Evolutionary conservation across 2,888 invertebrate species (phyloP).

Genomic region (Tortrix viridana): DNA sequence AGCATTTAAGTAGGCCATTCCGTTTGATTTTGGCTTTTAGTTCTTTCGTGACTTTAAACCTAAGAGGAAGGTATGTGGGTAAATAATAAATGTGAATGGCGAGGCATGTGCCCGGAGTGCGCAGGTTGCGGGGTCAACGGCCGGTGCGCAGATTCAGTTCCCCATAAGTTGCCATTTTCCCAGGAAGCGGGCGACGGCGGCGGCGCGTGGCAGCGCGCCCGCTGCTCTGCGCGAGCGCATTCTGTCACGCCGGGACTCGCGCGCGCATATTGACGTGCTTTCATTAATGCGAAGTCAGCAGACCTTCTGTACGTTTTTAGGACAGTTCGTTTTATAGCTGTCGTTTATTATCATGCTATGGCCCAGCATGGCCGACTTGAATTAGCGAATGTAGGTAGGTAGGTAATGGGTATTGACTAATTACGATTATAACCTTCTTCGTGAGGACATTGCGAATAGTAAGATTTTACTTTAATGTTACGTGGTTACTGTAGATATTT

Average conservation of each 20-base stretch:
- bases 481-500: neutral
- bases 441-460: conserved; percentile 2
- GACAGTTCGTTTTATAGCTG: conserved; percentile 60
- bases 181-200: conserved; percentile 66
- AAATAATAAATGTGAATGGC: conserved; percentile 74
- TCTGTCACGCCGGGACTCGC: conserved; percentile 76
- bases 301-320: conserved; percentile 60
- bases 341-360: conserved; percentile 55
- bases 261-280: conserved; percentile 76
- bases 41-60: conserved; percentile 65
- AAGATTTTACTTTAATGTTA: neutral
- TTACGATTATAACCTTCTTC: conserved; percentile 45
- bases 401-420: conserved; percentile 49
- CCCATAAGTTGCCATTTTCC: conserved; percentile 82
- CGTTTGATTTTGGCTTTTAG: conserved; percentile 61
- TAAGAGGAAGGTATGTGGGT: conserved; percentile 61
- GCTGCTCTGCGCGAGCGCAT: conserved; percentile 63
- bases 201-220: conserved; percentile 48
- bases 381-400: conserved; percentile 50
- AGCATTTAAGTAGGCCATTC: conserved; percentile 57
- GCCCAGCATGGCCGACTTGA: conserved; percentile 51
- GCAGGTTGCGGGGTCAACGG: conserved; percentile 74
- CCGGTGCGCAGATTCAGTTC: conserved; percentile 80
- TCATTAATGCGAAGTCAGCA: conserved; percentile 75
- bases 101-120: conserved; percentile 68